Evolutionary conservation across 2,113 vertebrate species (phyloP), one percentile per base, ranked within the genome.

Genomic region (Siphamia tubifer): DNA sequence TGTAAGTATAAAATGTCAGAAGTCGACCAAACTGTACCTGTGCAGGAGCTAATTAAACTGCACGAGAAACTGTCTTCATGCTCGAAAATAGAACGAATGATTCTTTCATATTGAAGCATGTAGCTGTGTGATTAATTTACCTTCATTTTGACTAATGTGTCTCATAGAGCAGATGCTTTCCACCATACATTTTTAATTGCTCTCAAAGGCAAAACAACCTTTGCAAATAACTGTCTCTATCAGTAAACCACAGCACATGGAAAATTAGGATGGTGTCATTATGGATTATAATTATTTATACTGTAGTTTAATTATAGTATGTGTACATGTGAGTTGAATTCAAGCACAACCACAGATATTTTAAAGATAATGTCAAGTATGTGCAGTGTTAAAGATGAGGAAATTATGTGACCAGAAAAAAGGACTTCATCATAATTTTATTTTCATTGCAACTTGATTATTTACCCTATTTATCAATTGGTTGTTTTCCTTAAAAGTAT

Each of bases 161-260:
- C 48, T 43, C 55, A 65, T 27, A 56, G 45, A 49, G 48, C 32
- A 27, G 23, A 31, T 21, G 32, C 13, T 2, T 78, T 61, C 6
- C 49, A 40, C 64, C 19, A 35, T 60, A 57, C 31, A 74, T 81
- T 70, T 86, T 75, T 66, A 80, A 86, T 83, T 85, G 32, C 45
- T 44, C 79, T 77, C 45, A 31, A 74, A 81, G 44, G 65, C 48
- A 71, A 55, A 69, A 42, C 51, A 79, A 71, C 45, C 64, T 30
- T 55, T 65, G 31, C 43, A 78, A 82, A 77, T 67, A 64, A 35
- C n/a, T 6, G 6, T 9, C 27, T 54, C 19, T 55, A 69, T 74
- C 31, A 56, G 48, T 49, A 77, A 62, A 75, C 32, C 24, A 28
- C 23, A n/a, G 38, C 35, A 32, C 2, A 27, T 23, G 30, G 63